A percentile compares a stretch with the other conserved stretches of the same genome.
phyloP scores from a whole-genome alignment of 2,888 invertebrate species.

The Diabrotica balteata region DNA sequence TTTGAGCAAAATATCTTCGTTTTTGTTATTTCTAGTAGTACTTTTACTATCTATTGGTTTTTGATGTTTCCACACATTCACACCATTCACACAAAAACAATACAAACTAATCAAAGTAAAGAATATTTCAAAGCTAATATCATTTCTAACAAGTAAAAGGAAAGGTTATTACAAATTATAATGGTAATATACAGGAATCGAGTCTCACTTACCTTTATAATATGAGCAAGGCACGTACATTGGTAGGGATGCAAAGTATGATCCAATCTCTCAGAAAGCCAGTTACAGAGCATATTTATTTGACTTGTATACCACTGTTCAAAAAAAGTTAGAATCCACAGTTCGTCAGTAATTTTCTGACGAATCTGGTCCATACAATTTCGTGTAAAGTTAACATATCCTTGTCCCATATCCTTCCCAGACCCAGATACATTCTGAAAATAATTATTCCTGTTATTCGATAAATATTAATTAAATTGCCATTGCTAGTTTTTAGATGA shows the following conservation, averaged over 20 bases:
- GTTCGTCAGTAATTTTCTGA: constrained; percentile 90
- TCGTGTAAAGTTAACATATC: constrained; percentile 97
- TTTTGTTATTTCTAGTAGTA: too few relatives aligned
- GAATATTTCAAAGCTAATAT: too few relatives aligned
- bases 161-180: too few relatives aligned
- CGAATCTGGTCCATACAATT: constrained; percentile 98
- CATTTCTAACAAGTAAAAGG: too few relatives aligned
- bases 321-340: constrained; percentile 83
- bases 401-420: constrained; percentile 96
- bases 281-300: constrained; percentile 90
- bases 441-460: background rate
- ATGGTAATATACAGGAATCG: too few relatives aligned
- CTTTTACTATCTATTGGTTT: too few relatives aligned
- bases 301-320: constrained; percentile 87
- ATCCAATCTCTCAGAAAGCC: constrained; percentile 92
- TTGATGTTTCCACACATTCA: too few relatives aligned
- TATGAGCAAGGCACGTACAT: constrained; percentile 95
- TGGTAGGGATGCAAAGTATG: constrained; percentile 96
- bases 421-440: constrained; percentile 87
- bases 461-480: too few relatives aligned
- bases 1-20: too few relatives aligned
- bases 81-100: too few relatives aligned
- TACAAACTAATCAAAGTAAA: too few relatives aligned
- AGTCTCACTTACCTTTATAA: constrained; percentile 77
- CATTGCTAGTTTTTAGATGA: too few relatives aligned